Percentiles rank a stretch among this genome's conserved stretches.
Conservation (phyloP, 2,888 invertebrate species). For the Rhagophthalmus giganteus region DNA sequence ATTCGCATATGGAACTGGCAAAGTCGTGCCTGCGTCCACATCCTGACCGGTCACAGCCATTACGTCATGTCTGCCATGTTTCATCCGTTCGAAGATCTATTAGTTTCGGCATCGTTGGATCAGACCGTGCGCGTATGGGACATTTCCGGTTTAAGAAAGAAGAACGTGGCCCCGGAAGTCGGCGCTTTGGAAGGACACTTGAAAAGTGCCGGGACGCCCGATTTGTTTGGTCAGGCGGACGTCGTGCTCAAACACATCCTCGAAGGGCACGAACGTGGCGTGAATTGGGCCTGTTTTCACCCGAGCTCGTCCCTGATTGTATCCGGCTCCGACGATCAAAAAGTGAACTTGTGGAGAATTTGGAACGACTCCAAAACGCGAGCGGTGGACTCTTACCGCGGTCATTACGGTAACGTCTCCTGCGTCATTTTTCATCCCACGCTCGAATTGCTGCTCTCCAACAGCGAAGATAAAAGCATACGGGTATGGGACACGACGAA, state of each 20-base stretch:
- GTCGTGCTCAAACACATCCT: slow-evolving; percentile 89
- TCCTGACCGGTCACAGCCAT: slow-evolving; percentile 96
- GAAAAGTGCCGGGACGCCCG: slow-evolving; percentile 83
- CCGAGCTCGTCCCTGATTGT: slow-evolving; percentile 92
- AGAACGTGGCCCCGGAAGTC: slow-evolving; percentile 96
- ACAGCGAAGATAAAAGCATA: slow-evolving; percentile 97
- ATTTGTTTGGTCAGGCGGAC: slow-evolving; percentile 94
- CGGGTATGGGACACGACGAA: slow-evolving; percentile 99
- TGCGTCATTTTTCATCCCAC: slow-evolving; percentile 96
- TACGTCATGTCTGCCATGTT: slow-evolving; percentile 99
- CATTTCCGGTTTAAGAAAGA: slow-evolving; percentile 91
- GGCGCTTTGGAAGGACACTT: slow-evolving; percentile 86
- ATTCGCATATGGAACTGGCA: slow-evolving; percentile 99
- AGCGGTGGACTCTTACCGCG: slow-evolving; percentile 99
- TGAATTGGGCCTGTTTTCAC: slow-evolving; percentile 98
- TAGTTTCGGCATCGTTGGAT: slow-evolving; percentile 96
- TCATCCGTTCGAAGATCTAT: slow-evolving; percentile 93
- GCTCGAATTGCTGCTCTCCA: slow-evolving; percentile 94
- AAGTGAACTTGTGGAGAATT: slow-evolving; percentile 98
- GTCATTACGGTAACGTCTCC: slow-evolving; percentile 99
- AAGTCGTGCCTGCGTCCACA: slow-evolving; percentile 92
- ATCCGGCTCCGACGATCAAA: slow-evolving; percentile 98
- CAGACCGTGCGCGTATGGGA: slow-evolving; percentile 99
- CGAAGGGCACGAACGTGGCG: slow-evolving; percentile 95
- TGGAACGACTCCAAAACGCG: slow-evolving; percentile 98